A percentile compares a stretch with the other conserved stretches of the same genome.
These are phyloP conservation scores for Leptogaster cylindrica DNA, from an alignment of 2,888 invertebrate genomes.

Conservation along the genomic window DNA sequence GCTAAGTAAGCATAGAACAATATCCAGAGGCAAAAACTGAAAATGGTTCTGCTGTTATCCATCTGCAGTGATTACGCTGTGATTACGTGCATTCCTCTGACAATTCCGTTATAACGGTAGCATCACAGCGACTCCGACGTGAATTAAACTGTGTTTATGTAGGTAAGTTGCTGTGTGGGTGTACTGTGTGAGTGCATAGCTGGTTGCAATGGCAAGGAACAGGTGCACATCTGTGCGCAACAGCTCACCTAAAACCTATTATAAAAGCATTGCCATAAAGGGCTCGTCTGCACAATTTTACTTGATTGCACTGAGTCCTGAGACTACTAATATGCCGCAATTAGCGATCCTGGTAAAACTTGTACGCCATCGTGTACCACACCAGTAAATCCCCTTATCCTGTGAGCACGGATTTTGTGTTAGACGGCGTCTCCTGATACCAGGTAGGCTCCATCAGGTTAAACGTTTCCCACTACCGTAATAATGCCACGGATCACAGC, in stretches of 20 bases:
- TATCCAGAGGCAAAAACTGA: constrained; percentile 12
- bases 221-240: background rate
- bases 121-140: constrained; percentile 18
- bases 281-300: constrained; percentile 29
- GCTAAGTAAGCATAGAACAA: background rate
- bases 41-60: constrained; percentile 26
- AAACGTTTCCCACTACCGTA: no score
- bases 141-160: constrained; percentile 17
- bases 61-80: constrained; percentile 11
- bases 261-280: constrained; percentile 14
- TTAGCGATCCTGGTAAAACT: constrained; percentile 21
- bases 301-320: constrained; percentile 23
- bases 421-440: no score
- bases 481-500: no score
- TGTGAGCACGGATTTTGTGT: background rate
- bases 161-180: no score
- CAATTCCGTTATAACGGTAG: background rate
- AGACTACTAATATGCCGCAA: constrained; percentile 33
- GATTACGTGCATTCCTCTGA: constrained; percentile 24
- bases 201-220: background rate
- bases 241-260: constrained; percentile 1
- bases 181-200: background rate
- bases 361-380: background rate
- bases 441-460: no score
- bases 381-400: background rate